Base-by-base conservation (phyloP, 2,113 vertebrate genomes). In the Oophaga pumilio region DNA sequence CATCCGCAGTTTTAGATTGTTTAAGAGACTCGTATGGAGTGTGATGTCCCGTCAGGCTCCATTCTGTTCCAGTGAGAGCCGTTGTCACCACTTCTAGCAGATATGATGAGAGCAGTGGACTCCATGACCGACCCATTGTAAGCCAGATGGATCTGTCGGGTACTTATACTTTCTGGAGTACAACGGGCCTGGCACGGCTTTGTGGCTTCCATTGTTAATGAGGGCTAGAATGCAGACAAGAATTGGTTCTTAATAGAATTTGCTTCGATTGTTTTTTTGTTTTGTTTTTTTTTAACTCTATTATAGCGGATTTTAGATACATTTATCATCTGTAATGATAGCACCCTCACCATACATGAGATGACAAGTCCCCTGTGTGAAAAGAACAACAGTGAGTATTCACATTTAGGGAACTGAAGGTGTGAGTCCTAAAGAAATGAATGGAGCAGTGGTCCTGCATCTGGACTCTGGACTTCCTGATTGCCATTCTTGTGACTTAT, bases 1-100 rank as follows among this genome's bases (percentile, higher is more conserved):
- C 97, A n/a, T 96, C 98, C 57, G 96, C 97, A 50, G 96, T 99
- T 80, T 91, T 99, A 84, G 97, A 99, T 92, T 99, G 98, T 92
- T 95, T 99, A 68, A 94, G 92, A 88, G 94, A 94, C 60, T 95
- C 94, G 73, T 99, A 98, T 15, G 94, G 96, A 7, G 74, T 94
- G 77, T 93, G 53, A 87, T 52, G 26, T 28, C 0, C 28, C 24
- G 1, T 62, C 1, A 2, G n/a, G 22, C 62, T 24, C 57, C 17
- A 6, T 59, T 59, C 13, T 59, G 15, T 59, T 59, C 15, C 12
- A 15, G 17, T 59, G 14, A 15, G 14, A 59, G 57, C 57, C 57
- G 17, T 17, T 59, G 5, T 18, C 22, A 1, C 2, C 12, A 64
- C 20, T 22, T 64, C 20, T 7, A 8, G 20, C 60, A 64, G 60